Conservation (phyloP, 2,113 vertebrate species). For the Petromus typicus region DNA sequence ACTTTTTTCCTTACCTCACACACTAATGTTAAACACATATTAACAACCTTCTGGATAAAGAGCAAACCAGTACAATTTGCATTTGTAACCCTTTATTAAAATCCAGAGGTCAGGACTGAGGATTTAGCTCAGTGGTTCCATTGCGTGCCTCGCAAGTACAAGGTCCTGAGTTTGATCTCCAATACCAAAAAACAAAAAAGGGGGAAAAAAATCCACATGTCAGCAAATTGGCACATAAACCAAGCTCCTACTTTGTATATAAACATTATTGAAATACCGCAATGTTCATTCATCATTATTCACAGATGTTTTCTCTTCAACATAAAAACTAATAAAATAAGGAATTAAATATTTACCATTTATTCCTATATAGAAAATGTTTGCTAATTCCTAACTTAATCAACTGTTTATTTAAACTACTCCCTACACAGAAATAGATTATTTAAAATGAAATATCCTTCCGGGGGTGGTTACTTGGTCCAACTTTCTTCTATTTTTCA, state of each 20-base stretch:
- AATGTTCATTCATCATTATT: too few relatives aligned
- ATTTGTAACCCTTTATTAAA: not conserved
- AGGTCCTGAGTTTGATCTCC: too few relatives aligned
- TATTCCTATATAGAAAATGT: not conserved
- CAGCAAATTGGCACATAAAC: not conserved
- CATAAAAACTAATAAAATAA: not conserved
- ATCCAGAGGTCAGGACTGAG: not conserved
- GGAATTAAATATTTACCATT: conserved; percentile 29
- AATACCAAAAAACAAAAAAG: too few relatives aligned
- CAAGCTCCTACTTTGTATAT: not conserved
- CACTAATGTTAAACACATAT: not conserved
- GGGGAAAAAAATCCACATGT: too few relatives aligned
- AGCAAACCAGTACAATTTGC: not conserved
- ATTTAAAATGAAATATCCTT: not conserved
- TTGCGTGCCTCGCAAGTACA: too few relatives aligned
- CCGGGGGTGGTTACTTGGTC: not conserved
- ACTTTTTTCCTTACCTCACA: not conserved
- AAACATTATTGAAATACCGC: too few relatives aligned
- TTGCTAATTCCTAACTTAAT: not conserved
- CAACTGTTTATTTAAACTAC: not conserved
- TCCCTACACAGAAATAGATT: not conserved
- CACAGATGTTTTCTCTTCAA: not conserved
- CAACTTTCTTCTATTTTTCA: not conserved
- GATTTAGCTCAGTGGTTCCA: too few relatives aligned
- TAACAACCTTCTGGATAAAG: conserved; percentile 2